phyloP scores from a whole-genome alignment of 1,140 invertebrate species.

The Drosophila sechellia region DNA sequence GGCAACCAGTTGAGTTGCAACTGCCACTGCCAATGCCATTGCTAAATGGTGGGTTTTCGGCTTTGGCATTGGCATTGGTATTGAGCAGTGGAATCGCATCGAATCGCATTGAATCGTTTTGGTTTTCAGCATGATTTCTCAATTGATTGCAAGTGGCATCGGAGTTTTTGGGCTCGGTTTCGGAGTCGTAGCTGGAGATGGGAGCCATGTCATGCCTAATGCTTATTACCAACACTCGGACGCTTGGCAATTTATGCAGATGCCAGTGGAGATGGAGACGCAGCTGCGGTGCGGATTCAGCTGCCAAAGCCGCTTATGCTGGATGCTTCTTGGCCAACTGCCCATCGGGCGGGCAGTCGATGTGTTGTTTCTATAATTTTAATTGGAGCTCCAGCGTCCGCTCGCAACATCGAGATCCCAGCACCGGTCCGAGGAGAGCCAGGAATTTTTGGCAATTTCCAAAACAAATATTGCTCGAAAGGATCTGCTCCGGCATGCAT shows the following conservation, averaged over 20 bases:
- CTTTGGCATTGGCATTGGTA: slow-evolving; percentile 28
- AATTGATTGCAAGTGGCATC: slow-evolving; percentile 54
- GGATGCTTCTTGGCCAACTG: slow-evolving; percentile 29
- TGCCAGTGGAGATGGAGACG: slow-evolving; percentile 8
- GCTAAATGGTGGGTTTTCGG: slow-evolving; percentile 39
- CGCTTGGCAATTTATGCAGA: slow-evolving; percentile 67
- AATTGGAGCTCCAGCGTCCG: slow-evolving; percentile 61
- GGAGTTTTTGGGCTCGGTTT: not conserved
- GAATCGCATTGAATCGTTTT: slow-evolving; percentile 10
- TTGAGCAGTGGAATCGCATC: not conserved
- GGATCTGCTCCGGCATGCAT: slow-evolving; percentile 49
- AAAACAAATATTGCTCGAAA: slow-evolving; percentile 74
- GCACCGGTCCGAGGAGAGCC: not conserved
- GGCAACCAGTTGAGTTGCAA: slow-evolving; percentile 57
- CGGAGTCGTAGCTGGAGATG: not conserved
- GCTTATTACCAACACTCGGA: slow-evolving; percentile 73
- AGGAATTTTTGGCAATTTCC: slow-evolving; percentile 73
- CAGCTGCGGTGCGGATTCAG: slow-evolving; percentile 23
- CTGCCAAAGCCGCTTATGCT: slow-evolving; percentile 53
- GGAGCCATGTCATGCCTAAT: slow-evolving; percentile 48
- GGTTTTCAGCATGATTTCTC: slow-evolving; percentile 71
- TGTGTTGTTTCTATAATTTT: slow-evolving; percentile 81
- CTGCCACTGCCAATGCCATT: slow-evolving; percentile 26
- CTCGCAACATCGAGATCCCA: too few species aligned
- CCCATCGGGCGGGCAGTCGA: slow-evolving; percentile 44